These are phyloP conservation scores for Ecdyonurus torrentis DNA, from an alignment of 2,888 invertebrate genomes.

Conservation along the genomic window DNA sequence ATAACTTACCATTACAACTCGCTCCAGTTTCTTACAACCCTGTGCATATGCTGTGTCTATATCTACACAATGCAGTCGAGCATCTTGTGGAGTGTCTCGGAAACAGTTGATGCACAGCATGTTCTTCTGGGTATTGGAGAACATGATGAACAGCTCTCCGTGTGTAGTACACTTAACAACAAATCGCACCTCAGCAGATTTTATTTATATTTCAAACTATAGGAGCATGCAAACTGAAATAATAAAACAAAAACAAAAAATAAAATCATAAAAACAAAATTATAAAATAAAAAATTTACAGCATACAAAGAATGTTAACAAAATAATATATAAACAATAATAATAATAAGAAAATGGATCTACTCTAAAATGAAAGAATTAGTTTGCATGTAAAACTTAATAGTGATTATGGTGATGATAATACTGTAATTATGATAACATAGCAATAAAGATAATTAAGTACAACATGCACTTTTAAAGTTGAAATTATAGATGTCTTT, in stretches of 20 bases:
- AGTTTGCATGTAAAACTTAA: too few species aligned
- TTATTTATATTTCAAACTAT: not conserved
- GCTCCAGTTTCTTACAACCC: conserved; percentile 49
- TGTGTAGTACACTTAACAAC: conserved; percentile 40
- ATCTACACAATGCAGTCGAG: conserved; percentile 50
- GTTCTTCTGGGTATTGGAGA: conserved; percentile 45
- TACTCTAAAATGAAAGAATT: too few species aligned
- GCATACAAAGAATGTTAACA: too few species aligned
- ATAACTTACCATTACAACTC: conserved; percentile 36
- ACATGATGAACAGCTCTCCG: conserved; percentile 59
- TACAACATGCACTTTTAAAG: too few species aligned
- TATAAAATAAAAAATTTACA: too few species aligned
- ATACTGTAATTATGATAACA: too few species aligned
- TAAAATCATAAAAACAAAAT: conserved; percentile 2
- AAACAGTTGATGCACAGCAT: conserved; percentile 63
- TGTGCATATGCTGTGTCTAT: conserved; percentile 58
- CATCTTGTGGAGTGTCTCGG: conserved; percentile 46
- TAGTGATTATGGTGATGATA: too few species aligned
- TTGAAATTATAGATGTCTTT: too few species aligned
- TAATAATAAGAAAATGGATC: too few species aligned
- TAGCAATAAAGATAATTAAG: too few species aligned
- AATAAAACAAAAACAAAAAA: not conserved
- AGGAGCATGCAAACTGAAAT: not conserved
- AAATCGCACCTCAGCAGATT: not conserved
- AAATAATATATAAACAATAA: too few species aligned